Evolutionary conservation across 1,140 invertebrate species (phyloP).

Genomic region (Patella vulgata): DNA sequence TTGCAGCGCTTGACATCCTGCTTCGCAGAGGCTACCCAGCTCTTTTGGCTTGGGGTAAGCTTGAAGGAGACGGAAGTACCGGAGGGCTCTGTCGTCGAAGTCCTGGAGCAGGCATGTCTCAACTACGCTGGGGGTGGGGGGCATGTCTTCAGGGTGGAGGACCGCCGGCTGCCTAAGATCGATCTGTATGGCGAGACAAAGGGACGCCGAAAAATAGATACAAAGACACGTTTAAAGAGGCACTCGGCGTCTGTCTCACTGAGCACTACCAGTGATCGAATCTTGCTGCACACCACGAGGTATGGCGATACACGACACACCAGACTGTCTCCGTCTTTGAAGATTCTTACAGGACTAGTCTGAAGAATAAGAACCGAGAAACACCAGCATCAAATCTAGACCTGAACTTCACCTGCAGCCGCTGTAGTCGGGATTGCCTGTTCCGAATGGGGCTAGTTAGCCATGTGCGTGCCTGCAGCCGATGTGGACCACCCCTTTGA

Average conservation of each 20-base stretch:
- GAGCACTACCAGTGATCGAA: constrained; percentile 5
- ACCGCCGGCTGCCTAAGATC: constrained; percentile 14
- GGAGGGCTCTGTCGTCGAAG: background rate
- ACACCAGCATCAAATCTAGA: constrained; percentile 1
- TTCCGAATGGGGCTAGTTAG: constrained; percentile 10
- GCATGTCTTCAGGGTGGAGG: constrained; percentile 19
- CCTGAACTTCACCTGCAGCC: too few species aligned
- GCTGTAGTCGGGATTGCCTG: constrained; percentile 2
- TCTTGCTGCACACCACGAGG: background rate
- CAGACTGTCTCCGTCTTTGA: background rate
- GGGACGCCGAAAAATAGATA: constrained; percentile 2
- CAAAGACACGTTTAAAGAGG: constrained; percentile 7
- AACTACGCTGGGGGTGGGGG: constrained; percentile 1
- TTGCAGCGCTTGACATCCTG: constrained; percentile 4
- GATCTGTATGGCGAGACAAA: constrained; percentile 14
- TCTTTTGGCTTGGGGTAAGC: constrained; percentile 9
- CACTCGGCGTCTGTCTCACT: constrained; percentile 5
- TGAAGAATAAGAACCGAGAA: background rate
- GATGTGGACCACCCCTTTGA: constrained; percentile 3
- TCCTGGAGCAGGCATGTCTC: background rate
- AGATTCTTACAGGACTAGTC: background rate
- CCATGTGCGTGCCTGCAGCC: constrained; percentile 13
- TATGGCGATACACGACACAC: constrained; percentile 5
- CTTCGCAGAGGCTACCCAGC: constrained; percentile 6
- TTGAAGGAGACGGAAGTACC: constrained; percentile 1